Evolutionary conservation across 2,888 invertebrate species (phyloP).

Genomic region (Allacma fusca): DNA sequence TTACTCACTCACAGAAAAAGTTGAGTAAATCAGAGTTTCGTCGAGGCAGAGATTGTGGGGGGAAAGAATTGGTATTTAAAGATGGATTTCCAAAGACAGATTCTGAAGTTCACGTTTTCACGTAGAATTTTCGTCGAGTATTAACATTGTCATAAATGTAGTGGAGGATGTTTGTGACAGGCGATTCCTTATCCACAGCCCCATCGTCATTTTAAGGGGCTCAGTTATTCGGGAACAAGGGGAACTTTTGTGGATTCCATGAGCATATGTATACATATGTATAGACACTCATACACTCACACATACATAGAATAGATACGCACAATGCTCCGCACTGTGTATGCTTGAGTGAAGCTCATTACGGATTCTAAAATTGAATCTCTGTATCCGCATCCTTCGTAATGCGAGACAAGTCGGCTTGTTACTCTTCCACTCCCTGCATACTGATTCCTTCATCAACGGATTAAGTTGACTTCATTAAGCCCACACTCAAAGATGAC

Average conservation of each 20-base stretch:
- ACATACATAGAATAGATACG: background rate
- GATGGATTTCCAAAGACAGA: constrained; percentile 31
- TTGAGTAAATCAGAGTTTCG: background rate
- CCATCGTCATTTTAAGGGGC: constrained; percentile 33
- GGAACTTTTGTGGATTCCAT: constrained; percentile 27
- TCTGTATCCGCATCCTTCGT: constrained; percentile 29
- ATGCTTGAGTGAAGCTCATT: constrained; percentile 41
- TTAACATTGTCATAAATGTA: constrained; percentile 46
- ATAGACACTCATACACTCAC: no score
- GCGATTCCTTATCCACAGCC: constrained; percentile 42
- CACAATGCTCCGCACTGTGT: background rate
- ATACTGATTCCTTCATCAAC: constrained; percentile 47
- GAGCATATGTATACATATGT: background rate
- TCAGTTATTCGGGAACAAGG: constrained; percentile 28
- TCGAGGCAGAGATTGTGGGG: background rate
- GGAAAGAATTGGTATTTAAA: constrained; percentile 38
- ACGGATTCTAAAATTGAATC: constrained; percentile 43
- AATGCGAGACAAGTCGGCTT: constrained; percentile 36
- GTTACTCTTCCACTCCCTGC: constrained; percentile 33
- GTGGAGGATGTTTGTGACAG: constrained; percentile 43
- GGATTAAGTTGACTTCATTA: constrained; percentile 46
- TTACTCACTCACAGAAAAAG: no score
- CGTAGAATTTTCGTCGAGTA: constrained; percentile 33
- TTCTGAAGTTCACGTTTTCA: constrained; percentile 32
- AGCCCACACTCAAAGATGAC: constrained; percentile 39